Evolutionary conservation across 1,140 invertebrate species (phyloP).

Genomic region (Pachypeltis micranthus): DNA sequence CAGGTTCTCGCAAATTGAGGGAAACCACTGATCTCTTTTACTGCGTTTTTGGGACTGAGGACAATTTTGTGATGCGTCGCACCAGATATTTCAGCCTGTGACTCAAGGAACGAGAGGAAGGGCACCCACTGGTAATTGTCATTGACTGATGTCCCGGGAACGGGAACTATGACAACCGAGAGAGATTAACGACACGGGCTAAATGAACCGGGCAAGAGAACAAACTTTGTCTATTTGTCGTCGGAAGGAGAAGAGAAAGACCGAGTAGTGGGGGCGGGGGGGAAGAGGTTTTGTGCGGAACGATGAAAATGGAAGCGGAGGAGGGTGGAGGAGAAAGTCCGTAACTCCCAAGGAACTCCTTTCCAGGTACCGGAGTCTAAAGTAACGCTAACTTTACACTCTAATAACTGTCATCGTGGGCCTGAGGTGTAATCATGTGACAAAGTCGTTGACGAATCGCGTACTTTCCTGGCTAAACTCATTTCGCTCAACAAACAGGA

Average conservation of each 20-base stretch:
- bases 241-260: too few species aligned
- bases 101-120: not conserved
- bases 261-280: not conserved
- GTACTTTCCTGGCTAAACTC: too few species aligned
- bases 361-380: too few species aligned
- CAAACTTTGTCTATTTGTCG: constrained; percentile 7
- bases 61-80: too few species aligned
- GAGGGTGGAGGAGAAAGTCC: not conserved
- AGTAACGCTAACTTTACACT: constrained; percentile 6
- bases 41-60: too few species aligned
- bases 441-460: not conserved
- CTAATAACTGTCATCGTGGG: constrained; percentile 2
- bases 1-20: too few species aligned
- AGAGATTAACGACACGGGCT: constrained; percentile 5
- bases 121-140: not conserved
- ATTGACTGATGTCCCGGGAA: constrained; percentile 2
- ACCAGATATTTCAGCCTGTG: too few species aligned
- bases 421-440: constrained; percentile 1
- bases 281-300: too few species aligned
- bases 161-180: not conserved
- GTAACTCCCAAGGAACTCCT: not conserved
- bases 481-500: too few species aligned
- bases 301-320: not conserved
- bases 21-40: too few species aligned
- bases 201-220: constrained; percentile 7